Evolutionary conservation across 2,113 vertebrate genomes (phyloP).

Genomic region (Syngnathoides biaculeatus): DNA sequence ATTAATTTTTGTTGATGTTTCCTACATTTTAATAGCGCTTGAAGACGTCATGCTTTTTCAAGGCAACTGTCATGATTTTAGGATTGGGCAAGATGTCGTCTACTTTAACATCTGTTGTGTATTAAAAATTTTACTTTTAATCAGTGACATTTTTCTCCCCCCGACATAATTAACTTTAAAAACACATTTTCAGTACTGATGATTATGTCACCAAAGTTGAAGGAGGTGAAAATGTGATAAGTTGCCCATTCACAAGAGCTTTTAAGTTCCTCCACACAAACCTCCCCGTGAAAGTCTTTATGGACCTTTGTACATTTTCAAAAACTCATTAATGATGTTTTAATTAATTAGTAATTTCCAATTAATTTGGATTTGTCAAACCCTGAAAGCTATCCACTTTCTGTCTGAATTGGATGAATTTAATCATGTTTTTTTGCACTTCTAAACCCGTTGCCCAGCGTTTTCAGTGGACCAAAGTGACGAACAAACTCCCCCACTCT

Average conservation of each 20-base stretch:
- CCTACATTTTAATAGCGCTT: neutral
- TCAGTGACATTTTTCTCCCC: neutral
- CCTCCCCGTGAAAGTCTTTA: neutral
- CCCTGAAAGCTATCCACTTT: neutral
- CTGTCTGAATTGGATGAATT: neutral
- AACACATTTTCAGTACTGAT: neutral
- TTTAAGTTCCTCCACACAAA: neutral
- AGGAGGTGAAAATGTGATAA: neutral
- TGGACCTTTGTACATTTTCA: neutral
- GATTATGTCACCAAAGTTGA: neutral
- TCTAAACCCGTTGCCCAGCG: neutral
- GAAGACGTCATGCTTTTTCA: neutral
- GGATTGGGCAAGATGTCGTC: neutral
- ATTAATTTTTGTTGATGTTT: neutral
- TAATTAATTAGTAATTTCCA: too few species aligned
- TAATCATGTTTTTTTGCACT: neutral
- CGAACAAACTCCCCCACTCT: slow-evolving; percentile 13
- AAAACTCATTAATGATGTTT: neutral
- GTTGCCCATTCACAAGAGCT: neutral
- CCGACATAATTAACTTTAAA: neutral
- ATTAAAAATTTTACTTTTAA: neutral
- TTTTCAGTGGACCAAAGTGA: slow-evolving; percentile 2
- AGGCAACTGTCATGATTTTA: neutral
- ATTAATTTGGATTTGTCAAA: neutral
- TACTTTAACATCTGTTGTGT: neutral